Evolutionary conservation across 2,113 vertebrate species (phyloP), one percentile per base, ranked within the genome.

Genomic region (Fregetta grallaria): DNA sequence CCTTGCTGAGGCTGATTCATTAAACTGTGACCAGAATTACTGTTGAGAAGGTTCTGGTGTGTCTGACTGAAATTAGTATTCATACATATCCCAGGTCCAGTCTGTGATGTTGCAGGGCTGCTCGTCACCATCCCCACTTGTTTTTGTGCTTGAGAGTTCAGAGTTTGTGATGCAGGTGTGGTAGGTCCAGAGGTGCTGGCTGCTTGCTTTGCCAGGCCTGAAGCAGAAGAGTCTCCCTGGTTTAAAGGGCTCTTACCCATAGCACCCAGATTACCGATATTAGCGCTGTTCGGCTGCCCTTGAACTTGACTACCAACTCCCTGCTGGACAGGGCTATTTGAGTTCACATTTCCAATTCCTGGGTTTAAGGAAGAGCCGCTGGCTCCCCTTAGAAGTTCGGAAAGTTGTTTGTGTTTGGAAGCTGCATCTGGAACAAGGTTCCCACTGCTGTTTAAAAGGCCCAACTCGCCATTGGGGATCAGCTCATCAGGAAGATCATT

Each of bases 401-500:
- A 99, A 84, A 99, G 98, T 88, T 99, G 99, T 97, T 99, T 99
- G 97, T 99, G 99, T 98, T 99, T 99, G 95, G 99, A 99, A 94
- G 99, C 99, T 32, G 99, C 99, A 97, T 99, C 99, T 72, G 98
- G 98, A 94, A 99, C 98, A 53, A 98, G 98, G 95, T 98, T 99
- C 90, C 98, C 98, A 86, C 99, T 97, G 93, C 97, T 98, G 97
- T 98, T 98, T 97, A 99, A 98, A 98, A 99, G 97, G 96, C 97
- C 97, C 97, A 99, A 95, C 94, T 99, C 99, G 86, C 99, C 99
- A 93, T 99, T 99, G 91, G 99, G 99, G 95, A 99, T 99, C 97
- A 99, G 98, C 96, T 99, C 99, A 97, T 99, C 99, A 9, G 99
- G 99, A 97, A 99, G 99, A 98, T 99, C 99, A 26, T 99, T 99